Evolutionary conservation across 2,797 vertebrate species (phyloP).

Genomic region (Dendrocincla tyrannina): DNA sequence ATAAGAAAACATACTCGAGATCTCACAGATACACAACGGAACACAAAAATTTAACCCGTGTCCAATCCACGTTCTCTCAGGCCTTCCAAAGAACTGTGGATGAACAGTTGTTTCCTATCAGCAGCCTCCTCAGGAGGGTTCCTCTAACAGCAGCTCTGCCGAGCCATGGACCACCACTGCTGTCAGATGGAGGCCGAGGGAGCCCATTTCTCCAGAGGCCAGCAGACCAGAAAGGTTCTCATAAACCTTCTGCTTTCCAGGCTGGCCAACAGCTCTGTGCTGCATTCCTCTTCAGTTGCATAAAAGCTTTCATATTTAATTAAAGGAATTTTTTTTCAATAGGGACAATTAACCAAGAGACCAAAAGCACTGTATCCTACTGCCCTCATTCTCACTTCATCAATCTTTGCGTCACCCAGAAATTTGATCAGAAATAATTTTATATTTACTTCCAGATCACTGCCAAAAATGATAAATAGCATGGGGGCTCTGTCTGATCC

Average conservation of each 20-base stretch:
- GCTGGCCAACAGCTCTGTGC: background rate
- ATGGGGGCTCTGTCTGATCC: constrained; percentile 33
- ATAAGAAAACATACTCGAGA: background rate
- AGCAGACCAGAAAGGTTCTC: background rate
- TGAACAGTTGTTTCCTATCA: background rate
- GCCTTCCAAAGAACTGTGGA: background rate
- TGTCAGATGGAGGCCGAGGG: background rate
- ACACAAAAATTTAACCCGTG: background rate
- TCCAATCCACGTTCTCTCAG: background rate
- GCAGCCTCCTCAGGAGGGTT: background rate
- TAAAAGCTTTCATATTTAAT: background rate
- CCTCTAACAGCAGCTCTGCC: background rate
- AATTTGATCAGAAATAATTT: constrained; percentile 45
- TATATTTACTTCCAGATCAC: constrained; percentile 55
- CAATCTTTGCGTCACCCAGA: constrained; percentile 23
- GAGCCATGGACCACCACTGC: background rate
- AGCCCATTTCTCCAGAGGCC: background rate
- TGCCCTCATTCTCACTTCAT: background rate
- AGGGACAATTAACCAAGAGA: background rate
- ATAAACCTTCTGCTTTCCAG: background rate
- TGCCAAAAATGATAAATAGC: constrained; percentile 49
- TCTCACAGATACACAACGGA: background rate
- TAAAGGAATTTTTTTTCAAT: constrained; percentile 6
- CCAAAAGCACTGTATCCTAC: background rate
- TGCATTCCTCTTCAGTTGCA: background rate